These are phyloP conservation scores for Bombus breviceps DNA, from an alignment of 1,140 invertebrate genomes.

Conservation along the genomic window DNA sequence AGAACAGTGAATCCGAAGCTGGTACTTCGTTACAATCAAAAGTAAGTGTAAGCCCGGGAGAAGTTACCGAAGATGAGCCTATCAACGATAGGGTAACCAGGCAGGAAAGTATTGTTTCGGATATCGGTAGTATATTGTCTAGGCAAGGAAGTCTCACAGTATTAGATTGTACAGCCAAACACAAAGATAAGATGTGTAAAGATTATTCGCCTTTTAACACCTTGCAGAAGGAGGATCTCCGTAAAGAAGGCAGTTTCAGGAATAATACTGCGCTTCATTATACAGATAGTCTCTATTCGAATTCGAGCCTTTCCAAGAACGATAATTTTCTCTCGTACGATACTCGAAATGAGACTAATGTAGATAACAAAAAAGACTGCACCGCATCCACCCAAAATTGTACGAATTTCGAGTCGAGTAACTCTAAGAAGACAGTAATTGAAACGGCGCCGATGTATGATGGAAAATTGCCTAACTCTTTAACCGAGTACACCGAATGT, in stretches of 20 bases:
- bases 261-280: conserved; percentile 34
- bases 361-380: conserved; percentile 25
- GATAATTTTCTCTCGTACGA: conserved; percentile 40
- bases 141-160: conserved; percentile 66
- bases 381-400: conserved; percentile 12
- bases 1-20: conserved; percentile 31
- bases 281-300: conserved; percentile 60
- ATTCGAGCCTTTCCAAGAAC: conserved; percentile 55
- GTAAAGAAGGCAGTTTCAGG: conserved; percentile 50
- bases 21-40: conserved; percentile 40
- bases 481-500: conserved; percentile 67
- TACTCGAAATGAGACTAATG: conserved; percentile 31
- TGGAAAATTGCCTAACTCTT: conserved; percentile 51
- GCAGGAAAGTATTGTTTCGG: conserved; percentile 63
- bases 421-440: conserved; percentile 37
- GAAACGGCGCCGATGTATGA: conserved; percentile 48
- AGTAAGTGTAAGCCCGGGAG: conserved; percentile 15
- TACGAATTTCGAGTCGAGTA: conserved; percentile 10
- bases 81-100: conserved; percentile 50
- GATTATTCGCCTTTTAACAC: conserved; percentile 49
- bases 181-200: conserved; percentile 38
- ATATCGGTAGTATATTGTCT: conserved; percentile 68
- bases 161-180: conserved; percentile 55
- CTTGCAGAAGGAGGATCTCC: conserved; percentile 47
- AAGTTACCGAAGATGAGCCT: conserved; percentile 19